Percentiles rank a stretch among this genome's conserved stretches.
These are phyloP conservation scores for Dermatophagoides farinae DNA, from an alignment of 1,140 invertebrate genomes.

Conservation along the genomic window DNA sequence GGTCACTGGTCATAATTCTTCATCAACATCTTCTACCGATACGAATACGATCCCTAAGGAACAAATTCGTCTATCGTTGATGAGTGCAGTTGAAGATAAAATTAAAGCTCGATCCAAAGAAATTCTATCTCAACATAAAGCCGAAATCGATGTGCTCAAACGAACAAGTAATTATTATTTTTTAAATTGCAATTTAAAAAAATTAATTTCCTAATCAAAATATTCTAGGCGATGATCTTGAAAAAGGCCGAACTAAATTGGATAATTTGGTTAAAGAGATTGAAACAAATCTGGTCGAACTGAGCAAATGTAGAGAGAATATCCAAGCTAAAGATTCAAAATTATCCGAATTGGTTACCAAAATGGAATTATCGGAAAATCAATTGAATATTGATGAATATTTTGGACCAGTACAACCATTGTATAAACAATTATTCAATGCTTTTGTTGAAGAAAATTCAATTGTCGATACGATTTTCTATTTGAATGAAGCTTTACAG, in stretches of 20 bases:
- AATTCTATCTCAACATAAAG: slow-evolving; percentile 58
- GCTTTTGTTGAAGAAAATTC: slow-evolving; percentile 94
- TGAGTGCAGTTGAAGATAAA: slow-evolving; percentile 88
- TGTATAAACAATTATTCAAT: slow-evolving; percentile 88
- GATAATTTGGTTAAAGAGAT: slow-evolving; percentile 57
- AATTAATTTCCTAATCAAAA: not conserved
- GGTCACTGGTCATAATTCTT: not conserved
- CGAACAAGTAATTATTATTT: slow-evolving; percentile 34
- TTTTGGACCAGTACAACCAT: slow-evolving; percentile 79
- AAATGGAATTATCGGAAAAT: slow-evolving; percentile 44
- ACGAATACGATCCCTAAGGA: slow-evolving; percentile 73
- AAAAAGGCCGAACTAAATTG: slow-evolving; percentile 39
- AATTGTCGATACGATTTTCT: slow-evolving; percentile 94
- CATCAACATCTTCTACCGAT: not conserved
- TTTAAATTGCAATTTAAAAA: no score
- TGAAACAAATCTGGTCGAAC: slow-evolving; percentile 51
- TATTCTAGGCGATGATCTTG: slow-evolving; percentile 15
- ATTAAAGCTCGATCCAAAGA: slow-evolving; percentile 63
- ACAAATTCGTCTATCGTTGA: slow-evolving; percentile 73
- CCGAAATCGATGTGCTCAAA: slow-evolving; percentile 70
- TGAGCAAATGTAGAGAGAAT: slow-evolving; percentile 39
- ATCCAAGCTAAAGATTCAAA: slow-evolving; percentile 67
- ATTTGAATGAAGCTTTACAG: slow-evolving; percentile 82
- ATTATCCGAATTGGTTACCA: slow-evolving; percentile 53
- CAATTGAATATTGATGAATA: slow-evolving; percentile 81